Base-by-base conservation (phyloP, 1,140 invertebrate species). In the Diachasmimorpha longicaudata region DNA sequence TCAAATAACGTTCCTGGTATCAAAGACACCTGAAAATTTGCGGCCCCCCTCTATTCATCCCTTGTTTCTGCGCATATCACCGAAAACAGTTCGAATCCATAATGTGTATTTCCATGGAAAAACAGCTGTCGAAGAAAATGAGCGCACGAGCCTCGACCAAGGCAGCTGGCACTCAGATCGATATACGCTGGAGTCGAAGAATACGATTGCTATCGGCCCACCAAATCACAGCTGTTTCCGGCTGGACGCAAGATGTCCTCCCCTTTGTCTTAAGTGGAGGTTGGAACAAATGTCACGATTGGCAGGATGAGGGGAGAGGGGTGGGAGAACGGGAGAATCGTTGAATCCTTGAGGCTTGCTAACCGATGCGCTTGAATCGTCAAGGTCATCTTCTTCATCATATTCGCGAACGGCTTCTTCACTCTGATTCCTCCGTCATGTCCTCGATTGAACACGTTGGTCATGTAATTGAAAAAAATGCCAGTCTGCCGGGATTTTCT, bases 381-480 rank as follows among this genome's bases (percentile, higher is more conserved):
- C 81, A 84, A 84, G 82, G 82, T 80, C 79, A 80, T 46, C 80
- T 13, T 79, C 70, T 82, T 81, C 77, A 79, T 81, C 66, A 78
- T 75, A 75, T 79, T 74, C 75, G 74, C 46, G 71, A 66, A 74
- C 19, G 16, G 44, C 23, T 23, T 46, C 55, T 75, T 75, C 48
- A 55, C 19, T 31, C 58, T 66, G 21, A 78, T 80, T 74, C 37
- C 16, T 19, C 48, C 37, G 66, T 70, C 72, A 36, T 21, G 44
- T 55, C 70, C 25, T 55, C 70, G 58, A 70, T 69, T 75, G 14
- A 3, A 55, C 6, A 55, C n/a, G 19, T 19, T 55, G 9, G 19
- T 19, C 8, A 13, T 55, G 6, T 14, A 55, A 55, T 55, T 55
- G 48, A 55, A 55, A 55, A 16, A 42, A 42, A 4, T 11, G 13